These are phyloP conservation scores for Papilio machaon DNA, from an alignment of 1,140 invertebrate species.

Conservation along the genomic window DNA sequence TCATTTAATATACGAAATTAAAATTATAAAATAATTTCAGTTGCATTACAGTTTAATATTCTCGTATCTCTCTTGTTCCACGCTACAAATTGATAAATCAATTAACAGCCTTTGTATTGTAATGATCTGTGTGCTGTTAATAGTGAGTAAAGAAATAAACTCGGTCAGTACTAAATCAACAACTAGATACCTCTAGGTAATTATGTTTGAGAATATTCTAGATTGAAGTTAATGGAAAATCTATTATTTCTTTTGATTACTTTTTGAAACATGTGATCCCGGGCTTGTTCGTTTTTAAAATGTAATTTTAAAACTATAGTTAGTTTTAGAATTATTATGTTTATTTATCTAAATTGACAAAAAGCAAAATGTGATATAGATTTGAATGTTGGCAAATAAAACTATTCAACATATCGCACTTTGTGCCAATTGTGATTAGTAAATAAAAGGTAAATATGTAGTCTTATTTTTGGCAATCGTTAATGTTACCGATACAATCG, in stretches of 20 bases:
- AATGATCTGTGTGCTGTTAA: slow-evolving; percentile 21
- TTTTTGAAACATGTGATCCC: no score
- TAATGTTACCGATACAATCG: no score
- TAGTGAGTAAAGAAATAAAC: slow-evolving; percentile 20
- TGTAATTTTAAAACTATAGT: no score
- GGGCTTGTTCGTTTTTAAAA: no score
- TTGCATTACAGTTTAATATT: background rate
- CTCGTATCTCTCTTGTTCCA: slow-evolving; percentile 25
- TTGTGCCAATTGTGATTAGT: slow-evolving; percentile 5
- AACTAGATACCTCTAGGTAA: background rate
- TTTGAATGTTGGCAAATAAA: slow-evolving; percentile 29
- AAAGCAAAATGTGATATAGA: background rate
- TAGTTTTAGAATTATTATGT: background rate
- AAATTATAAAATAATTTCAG: background rate
- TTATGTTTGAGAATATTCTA: background rate
- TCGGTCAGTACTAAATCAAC: background rate
- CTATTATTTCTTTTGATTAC: background rate
- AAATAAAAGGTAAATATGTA: slow-evolving; percentile 18
- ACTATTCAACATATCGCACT: background rate
- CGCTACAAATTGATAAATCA: slow-evolving; percentile 25
- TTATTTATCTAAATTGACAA: background rate
- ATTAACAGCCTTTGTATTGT: slow-evolving; percentile 36
- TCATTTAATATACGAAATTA: background rate
- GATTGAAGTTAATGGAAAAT: background rate
- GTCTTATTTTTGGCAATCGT: background rate